Conservation (phyloP, 2,797 vertebrate genomes). For the Microctenopoma steveboyesi region DNA sequence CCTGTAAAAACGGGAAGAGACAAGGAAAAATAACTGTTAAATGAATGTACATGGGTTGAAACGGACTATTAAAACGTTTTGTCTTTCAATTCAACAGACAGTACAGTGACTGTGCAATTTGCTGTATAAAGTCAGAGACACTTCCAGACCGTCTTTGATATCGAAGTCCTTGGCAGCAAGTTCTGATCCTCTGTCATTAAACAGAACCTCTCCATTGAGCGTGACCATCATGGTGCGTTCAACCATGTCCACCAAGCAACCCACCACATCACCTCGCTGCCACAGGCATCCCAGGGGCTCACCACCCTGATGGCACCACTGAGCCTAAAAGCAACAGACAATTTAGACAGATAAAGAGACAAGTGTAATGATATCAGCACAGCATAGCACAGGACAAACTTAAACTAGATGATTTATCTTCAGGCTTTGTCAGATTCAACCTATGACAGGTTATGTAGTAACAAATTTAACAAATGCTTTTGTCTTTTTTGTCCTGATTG, state of each 20-base stretch:
- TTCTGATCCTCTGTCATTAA: slow-evolving; percentile 92
- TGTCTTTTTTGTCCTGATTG: background rate
- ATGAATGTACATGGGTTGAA: background rate
- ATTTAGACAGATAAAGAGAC: slow-evolving; percentile 7
- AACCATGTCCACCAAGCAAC: slow-evolving; percentile 93
- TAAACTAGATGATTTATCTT: background rate
- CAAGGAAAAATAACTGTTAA: background rate
- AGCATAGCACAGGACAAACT: background rate
- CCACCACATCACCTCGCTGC: slow-evolving; percentile 91
- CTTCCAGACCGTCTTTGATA: slow-evolving; percentile 85
- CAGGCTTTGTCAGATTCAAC: background rate
- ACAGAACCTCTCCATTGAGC: slow-evolving; percentile 92
- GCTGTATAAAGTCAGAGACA: slow-evolving; percentile 21
- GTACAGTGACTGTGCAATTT: background rate
- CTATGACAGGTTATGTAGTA: too few species aligned
- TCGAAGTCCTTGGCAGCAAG: slow-evolving; percentile 93
- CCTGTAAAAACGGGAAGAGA: slow-evolving; percentile 75
- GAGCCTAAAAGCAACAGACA: slow-evolving; percentile 81
- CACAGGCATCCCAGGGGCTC: slow-evolving; percentile 90
- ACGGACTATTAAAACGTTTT: background rate
- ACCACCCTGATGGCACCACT: slow-evolving; percentile 91
- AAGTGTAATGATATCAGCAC: background rate
- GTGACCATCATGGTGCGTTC: slow-evolving; percentile 94
- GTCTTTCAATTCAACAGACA: background rate
- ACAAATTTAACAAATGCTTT: too few species aligned